Base-by-base conservation (phyloP, 2,888 invertebrate species). In the Saturnia japonica region DNA sequence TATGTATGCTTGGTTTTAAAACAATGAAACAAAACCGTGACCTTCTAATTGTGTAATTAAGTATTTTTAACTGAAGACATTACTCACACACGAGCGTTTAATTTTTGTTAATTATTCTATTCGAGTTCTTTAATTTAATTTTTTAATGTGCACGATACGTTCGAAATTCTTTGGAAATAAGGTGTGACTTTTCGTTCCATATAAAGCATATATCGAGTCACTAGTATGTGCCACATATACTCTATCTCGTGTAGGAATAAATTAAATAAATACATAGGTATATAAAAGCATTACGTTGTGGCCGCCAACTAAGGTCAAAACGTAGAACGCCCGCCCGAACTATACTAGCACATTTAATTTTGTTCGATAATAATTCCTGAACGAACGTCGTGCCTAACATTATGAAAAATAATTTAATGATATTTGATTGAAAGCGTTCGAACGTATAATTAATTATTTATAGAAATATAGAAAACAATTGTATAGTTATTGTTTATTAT, bases 31-130 rank as follows among this genome's bases (percentile, higher is more conserved):
- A 83, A 84, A 67, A 85, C 84, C 82, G 78, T 82, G 89, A 84
- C 91, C 91, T 91, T 87, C 87, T 85, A 83, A 83, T 84, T 86
- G 86, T 87, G 79, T 85, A 85, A 86, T 87, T 88, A 87, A 82
- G 78, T 83, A 84, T 81, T 71, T 57, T 81, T 80, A 78, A 82
- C 74, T 77, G 77, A 83, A 86, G 64, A 40, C 64, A 60, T 60
- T 60, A 83, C 85, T 85, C 84, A 85, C 86, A 84, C 86, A 86
- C 84, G 84, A 77, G 75, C 75, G 76, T 75, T 75, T 70, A 74
- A 73, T 74, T 73, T 73, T 25, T 11, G 34, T 64, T 64, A 64
- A 64, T 64, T 64, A 64, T 64, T 40, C 40, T 40, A 64, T 11
- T 71, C 70, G n/a, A 70, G 74, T 72, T 74, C 75, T 77, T 72